Percentiles rank a stretch among this genome's conserved stretches.
Conservation (phyloP, 1,140 invertebrate species). For the Drosophila triauraria region DNA sequence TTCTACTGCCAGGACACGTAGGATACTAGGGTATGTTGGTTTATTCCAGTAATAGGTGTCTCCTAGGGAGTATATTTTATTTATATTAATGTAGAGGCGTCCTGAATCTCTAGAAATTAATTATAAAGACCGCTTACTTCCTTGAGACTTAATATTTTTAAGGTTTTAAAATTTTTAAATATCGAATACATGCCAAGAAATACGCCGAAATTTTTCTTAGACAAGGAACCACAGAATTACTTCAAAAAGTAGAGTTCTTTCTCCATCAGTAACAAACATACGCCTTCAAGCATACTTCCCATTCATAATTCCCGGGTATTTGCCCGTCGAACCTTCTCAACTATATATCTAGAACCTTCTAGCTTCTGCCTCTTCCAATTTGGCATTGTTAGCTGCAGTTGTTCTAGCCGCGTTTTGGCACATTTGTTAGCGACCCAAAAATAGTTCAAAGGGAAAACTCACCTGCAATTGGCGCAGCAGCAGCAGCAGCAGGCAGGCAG, state of each 20-base stretch:
- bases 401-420: conserved; percentile 32
- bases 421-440: conserved; percentile 66
- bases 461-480: conserved; percentile 9
- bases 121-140: too few species aligned
- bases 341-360: not conserved
- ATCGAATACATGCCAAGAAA: too few species aligned
- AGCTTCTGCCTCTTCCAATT: conserved; percentile 6
- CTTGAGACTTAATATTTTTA: too few species aligned
- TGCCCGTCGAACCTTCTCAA: not conserved
- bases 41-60: too few species aligned
- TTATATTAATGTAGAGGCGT: too few species aligned
- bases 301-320: not conserved
- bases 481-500: not conserved
- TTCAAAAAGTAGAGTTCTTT: not conserved
- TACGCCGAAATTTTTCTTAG: too few species aligned
- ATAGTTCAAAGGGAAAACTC: conserved; percentile 68
- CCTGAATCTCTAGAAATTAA: too few species aligned
- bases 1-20: not conserved
- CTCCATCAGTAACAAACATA: too few species aligned
- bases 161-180: too few species aligned
- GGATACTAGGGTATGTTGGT: not conserved
- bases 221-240: too few species aligned
- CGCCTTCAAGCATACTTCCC: not conserved
- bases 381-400: conserved; percentile 58
- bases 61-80: too few species aligned